A percentile compares a stretch with the other conserved stretches of the same genome.
phyloP scores from a whole-genome alignment of 1,140 invertebrate species.

The Magallana ariakensis region DNA sequence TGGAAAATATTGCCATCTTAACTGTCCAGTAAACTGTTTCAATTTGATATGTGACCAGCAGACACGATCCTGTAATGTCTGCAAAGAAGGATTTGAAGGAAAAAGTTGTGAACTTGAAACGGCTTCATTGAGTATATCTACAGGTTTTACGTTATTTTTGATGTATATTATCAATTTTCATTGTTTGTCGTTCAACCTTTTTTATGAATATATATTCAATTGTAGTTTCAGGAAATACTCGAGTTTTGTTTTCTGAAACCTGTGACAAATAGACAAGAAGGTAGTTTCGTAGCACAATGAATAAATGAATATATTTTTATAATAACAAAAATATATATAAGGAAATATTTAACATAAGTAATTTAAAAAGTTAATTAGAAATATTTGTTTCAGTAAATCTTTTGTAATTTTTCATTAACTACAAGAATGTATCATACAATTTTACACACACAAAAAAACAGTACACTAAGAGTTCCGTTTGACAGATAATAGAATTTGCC shows the following conservation, averaged over 20 bases:
- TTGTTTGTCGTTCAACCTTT: not conserved
- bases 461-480: no score
- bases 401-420: no score
- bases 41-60: not conserved
- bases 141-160: not conserved
- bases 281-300: no score
- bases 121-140: not conserved
- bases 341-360: no score
- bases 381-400: no score
- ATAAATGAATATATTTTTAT: no score
- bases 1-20: not conserved
- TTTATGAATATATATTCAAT: not conserved
- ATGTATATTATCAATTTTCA: not conserved
- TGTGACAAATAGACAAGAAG: no score
- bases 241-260: not conserved
- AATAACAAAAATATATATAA: no score
- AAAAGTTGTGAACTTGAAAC: not conserved
- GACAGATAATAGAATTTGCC: no score
- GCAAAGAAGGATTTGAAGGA: not conserved
- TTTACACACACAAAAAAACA: no score
- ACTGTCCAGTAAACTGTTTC: not conserved
- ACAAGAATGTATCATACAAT: no score
- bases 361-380: no score
- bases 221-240: not conserved
- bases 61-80: not conserved